phyloP scores from a whole-genome alignment of 1,140 invertebrate genomes.

The Caerostris extrusa region DNA sequence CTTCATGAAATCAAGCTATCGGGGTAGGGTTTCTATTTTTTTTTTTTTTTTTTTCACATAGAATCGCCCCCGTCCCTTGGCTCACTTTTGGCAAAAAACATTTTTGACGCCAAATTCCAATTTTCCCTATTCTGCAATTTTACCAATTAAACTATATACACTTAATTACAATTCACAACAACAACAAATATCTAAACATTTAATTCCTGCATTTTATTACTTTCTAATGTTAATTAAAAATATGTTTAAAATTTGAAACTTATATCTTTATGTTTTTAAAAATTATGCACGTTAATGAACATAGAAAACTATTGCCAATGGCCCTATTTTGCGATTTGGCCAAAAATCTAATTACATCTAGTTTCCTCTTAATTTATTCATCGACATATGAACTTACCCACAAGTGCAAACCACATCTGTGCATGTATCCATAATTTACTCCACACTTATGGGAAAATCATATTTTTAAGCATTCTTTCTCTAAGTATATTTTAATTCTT shows the following conservation, averaged over 20 bases:
- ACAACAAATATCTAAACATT: too few relatives aligned
- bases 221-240: not conserved
- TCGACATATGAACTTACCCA: not conserved
- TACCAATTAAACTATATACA: too few relatives aligned
- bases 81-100: too few relatives aligned
- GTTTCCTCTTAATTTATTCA: not conserved
- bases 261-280: not conserved
- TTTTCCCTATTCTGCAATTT: too few relatives aligned
- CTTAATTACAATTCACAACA: too few relatives aligned
- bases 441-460: not conserved
- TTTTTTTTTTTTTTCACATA: too few relatives aligned
- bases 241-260: not conserved
- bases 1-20: too few relatives aligned
- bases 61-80: too few relatives aligned
- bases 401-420: constrained; percentile 13
- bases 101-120: too few relatives aligned
- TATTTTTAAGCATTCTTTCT: not conserved
- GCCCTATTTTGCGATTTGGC: not conserved
- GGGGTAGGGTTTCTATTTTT: too few relatives aligned
- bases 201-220: too few relatives aligned
- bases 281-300: not conserved
- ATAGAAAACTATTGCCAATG: not conserved
- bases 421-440: constrained; percentile 7
- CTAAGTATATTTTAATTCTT: not conserved
- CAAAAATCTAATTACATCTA: not conserved